Conservation (phyloP, 2,113 vertebrate species). For the Psophia crepitans region DNA sequence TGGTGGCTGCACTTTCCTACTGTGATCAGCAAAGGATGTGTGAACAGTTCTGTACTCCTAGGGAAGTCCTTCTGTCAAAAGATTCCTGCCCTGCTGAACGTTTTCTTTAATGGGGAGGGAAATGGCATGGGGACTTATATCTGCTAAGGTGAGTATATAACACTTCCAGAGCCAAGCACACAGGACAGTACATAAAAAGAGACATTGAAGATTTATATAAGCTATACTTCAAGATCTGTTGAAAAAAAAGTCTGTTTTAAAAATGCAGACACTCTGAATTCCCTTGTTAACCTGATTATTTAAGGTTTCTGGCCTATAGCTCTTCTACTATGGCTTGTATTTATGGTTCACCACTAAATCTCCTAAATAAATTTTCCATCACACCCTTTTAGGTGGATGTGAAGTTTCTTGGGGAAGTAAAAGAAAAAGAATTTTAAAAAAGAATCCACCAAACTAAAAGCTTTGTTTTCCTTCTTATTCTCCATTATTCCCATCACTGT, state of each 20-base stretch:
- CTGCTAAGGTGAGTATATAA: background rate
- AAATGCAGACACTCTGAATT: background rate
- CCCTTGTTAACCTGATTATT: background rate
- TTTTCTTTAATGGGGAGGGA: background rate
- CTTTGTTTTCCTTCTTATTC: background rate
- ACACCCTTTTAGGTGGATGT: background rate
- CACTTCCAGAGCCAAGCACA: background rate
- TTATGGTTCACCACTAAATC: background rate
- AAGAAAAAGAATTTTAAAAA: background rate
- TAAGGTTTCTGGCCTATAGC: background rate
- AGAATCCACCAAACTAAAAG: background rate
- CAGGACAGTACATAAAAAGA: background rate
- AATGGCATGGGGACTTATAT: background rate
- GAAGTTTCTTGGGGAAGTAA: background rate
- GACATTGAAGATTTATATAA: background rate
- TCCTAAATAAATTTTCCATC: background rate
- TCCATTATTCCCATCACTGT: background rate
- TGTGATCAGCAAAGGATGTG: background rate
- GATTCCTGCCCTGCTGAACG: background rate
- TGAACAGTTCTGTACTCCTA: background rate
- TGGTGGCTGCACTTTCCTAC: background rate
- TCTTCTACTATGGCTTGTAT: background rate
- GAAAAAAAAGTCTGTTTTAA: background rate
- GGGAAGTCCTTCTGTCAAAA: background rate
- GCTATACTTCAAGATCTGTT: background rate